Evolutionary conservation across 1,140 invertebrate genomes (phyloP).

Genomic region (Magallana ariakensis): DNA sequence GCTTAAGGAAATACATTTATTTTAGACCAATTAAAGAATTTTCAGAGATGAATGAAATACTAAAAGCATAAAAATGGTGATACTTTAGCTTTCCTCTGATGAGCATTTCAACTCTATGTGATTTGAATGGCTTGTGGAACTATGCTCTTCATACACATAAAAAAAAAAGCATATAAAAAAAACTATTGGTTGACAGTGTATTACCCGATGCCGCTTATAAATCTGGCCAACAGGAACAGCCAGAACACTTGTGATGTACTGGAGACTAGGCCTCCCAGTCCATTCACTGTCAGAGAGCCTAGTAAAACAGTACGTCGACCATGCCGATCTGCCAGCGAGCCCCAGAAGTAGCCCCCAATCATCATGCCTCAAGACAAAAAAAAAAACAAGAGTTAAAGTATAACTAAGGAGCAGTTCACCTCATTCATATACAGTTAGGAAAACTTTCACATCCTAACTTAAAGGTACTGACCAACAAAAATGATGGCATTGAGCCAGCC

Average conservation of each 20-base stretch:
- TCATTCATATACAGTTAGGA: no score
- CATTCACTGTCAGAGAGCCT: constrained; percentile 93
- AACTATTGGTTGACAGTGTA: no score
- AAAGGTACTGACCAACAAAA: constrained; percentile 81
- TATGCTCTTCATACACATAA: no score
- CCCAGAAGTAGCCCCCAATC: constrained; percentile 94
- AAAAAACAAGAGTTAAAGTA: neutral
- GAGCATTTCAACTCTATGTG: no score
- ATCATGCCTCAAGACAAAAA: constrained; percentile 89
- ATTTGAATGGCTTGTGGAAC: no score
- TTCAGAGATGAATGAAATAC: no score
- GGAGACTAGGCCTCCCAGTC: constrained; percentile 91
- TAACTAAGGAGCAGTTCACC: no score
- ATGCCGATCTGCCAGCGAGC: constrained; percentile 91
- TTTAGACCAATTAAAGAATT: no score
- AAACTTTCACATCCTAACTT: neutral
- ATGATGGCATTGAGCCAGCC: constrained; percentile 85
- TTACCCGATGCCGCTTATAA: constrained; percentile 95
- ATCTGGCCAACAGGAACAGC: constrained; percentile 92
- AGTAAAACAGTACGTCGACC: constrained; percentile 92
- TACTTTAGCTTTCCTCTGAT: no score
- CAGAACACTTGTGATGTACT: constrained; percentile 92
- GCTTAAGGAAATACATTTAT: no score
- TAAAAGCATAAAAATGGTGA: no score
- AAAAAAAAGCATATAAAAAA: no score